These are phyloP conservation scores for Lasioglossum malachurum DNA, from an alignment of 2,888 invertebrate species.

Conservation along the genomic window DNA sequence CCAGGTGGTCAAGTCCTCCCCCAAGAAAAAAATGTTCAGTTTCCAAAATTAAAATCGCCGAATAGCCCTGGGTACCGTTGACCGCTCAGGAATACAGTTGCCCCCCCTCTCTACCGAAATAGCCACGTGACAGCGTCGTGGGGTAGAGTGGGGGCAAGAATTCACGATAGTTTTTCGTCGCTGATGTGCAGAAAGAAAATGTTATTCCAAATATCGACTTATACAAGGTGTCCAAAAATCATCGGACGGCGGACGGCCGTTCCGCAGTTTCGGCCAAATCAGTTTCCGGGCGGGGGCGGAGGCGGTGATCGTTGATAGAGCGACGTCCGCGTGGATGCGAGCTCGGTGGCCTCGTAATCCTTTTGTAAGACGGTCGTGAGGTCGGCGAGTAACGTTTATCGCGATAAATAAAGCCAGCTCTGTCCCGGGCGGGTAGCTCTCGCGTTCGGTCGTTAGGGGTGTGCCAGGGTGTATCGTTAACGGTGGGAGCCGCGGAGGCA, in stretches of 20 bases:
- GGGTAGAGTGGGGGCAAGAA: too few relatives aligned
- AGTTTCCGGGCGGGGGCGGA: not conserved
- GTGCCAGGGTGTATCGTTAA: conserved; percentile 57
- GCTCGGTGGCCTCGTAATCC: conserved; percentile 37
- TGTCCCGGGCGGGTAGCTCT: conserved; percentile 27
- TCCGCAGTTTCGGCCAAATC: not conserved
- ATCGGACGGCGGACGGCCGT: not conserved
- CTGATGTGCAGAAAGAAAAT: too few relatives aligned
- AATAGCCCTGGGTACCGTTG: too few relatives aligned
- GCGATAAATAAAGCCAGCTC: conserved; percentile 57
- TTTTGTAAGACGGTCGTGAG: conserved; percentile 43
- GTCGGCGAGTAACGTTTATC: conserved; percentile 43
- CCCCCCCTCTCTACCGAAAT: too few relatives aligned
- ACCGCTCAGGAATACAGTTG: too few relatives aligned
- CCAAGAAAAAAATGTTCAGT: too few relatives aligned
- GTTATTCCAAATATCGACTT: too few relatives aligned
- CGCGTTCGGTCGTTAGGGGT: conserved; percentile 50
- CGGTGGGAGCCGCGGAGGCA: conserved; percentile 27
- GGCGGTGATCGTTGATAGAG: not conserved
- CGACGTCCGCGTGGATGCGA: not conserved
- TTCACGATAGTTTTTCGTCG: too few relatives aligned
- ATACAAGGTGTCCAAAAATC: too few relatives aligned
- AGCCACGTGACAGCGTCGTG: too few relatives aligned
- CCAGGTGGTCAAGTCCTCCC: too few relatives aligned
- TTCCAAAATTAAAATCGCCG: too few relatives aligned